A percentile compares a stretch with the other conserved stretches of the same genome.
Evolutionary conservation across 2,113 vertebrate species (phyloP).

Genomic region (Diadophis punctatus): DNA sequence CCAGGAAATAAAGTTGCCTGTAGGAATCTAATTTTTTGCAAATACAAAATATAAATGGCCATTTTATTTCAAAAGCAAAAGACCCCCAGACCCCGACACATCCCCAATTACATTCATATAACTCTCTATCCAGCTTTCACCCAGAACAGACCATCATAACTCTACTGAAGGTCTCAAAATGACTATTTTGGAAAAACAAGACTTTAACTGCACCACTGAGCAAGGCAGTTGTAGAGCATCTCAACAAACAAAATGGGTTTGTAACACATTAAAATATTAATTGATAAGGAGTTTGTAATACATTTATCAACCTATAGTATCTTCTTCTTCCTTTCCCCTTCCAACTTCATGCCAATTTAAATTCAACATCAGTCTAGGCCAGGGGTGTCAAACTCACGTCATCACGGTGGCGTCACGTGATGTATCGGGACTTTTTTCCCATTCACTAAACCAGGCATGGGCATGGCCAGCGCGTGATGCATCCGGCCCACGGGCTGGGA

Average conservation of each 20-base stretch:
- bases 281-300: background rate
- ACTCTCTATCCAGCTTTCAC: background rate
- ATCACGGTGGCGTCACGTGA: too few species aligned
- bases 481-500: too few species aligned
- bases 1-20: background rate
- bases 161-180: background rate
- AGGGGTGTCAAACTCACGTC: too few species aligned
- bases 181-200: background rate
- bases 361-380: background rate
- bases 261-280: background rate
- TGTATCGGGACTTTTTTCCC: too few species aligned
- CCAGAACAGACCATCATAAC: background rate
- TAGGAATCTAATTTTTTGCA: background rate
- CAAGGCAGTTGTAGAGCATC: background rate
- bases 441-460: too few species aligned
- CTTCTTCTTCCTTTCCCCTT: background rate
- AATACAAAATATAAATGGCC: background rate
- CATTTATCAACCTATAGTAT: background rate
- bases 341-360: background rate
- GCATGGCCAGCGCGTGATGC: too few species aligned
- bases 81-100: background rate
- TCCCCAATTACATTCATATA: background rate
- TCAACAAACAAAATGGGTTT: background rate
- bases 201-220: background rate
- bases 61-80: background rate